Percentiles rank a stretch among this genome's conserved stretches.
Conservation (phyloP, 2,888 invertebrate species). For the Synergus umbraculus region DNA sequence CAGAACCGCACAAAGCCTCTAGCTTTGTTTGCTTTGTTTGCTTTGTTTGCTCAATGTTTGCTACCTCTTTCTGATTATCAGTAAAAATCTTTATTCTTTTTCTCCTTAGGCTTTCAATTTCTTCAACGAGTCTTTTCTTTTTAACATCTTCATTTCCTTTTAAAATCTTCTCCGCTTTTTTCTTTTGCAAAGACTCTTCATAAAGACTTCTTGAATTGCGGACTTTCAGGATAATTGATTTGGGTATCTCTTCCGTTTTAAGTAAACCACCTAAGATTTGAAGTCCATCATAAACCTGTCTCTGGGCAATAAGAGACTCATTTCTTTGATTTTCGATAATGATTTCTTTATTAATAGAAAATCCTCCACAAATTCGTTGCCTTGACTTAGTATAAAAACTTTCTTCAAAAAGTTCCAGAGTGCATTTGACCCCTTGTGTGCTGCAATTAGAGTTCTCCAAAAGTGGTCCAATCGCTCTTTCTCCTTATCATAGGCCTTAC, state of each 20-base stretch:
- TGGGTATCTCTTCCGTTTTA: conserved; percentile 43
- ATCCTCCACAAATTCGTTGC: conserved; percentile 54
- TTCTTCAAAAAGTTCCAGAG: conserved; percentile 44
- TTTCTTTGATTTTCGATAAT: conserved; percentile 52
- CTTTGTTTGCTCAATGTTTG: too few relatives aligned
- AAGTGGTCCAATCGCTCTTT: conserved; percentile 34
- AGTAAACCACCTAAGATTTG: conserved; percentile 44
- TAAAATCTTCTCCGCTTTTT: not conserved
- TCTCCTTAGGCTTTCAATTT: too few relatives aligned
- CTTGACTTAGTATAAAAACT: conserved; percentile 52
- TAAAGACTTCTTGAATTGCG: conserved; percentile 46
- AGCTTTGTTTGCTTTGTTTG: too few relatives aligned
- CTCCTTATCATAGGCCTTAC: not conserved
- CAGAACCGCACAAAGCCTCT: too few relatives aligned
- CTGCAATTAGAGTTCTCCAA: conserved; percentile 1
- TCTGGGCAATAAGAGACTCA: conserved; percentile 49
- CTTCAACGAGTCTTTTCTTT: too few relatives aligned
- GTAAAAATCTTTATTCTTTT: too few relatives aligned
- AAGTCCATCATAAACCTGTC: conserved; percentile 52
- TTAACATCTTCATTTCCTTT: too few relatives aligned
- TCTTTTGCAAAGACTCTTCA: conserved; percentile 36
- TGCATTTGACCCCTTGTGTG: not conserved
- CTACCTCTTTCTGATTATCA: too few relatives aligned
- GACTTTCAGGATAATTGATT: conserved; percentile 48
- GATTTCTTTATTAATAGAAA: conserved; percentile 53